Percentiles rank a stretch among this genome's conserved stretches.
Evolutionary conservation across 2,888 invertebrate species (phyloP).

Genomic region (Trichogramma dendrolimi): DNA sequence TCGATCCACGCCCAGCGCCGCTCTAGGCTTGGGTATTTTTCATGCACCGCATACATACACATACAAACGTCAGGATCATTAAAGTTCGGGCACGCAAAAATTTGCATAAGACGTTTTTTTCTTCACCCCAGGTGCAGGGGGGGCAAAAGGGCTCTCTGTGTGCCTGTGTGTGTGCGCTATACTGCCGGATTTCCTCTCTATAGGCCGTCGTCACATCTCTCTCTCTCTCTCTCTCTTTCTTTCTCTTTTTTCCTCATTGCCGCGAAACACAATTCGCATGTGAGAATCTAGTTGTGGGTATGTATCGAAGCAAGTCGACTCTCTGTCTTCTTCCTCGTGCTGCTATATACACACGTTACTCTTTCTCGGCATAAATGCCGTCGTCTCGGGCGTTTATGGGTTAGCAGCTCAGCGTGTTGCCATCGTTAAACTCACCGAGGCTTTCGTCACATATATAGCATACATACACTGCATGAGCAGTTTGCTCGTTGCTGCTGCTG

Average conservation of each 20-base stretch:
- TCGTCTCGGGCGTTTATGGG: slow-evolving; percentile 39
- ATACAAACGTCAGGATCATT: no score
- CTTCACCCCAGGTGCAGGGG: slow-evolving; percentile 46
- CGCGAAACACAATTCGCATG: no score
- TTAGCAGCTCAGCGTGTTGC: slow-evolving; percentile 47
- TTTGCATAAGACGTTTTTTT: slow-evolving; percentile 44
- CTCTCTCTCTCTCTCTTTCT: slow-evolving; percentile 18
- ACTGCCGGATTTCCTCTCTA: slow-evolving; percentile 38
- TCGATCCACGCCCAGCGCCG: no score
- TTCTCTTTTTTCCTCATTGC: slow-evolving; percentile 18
- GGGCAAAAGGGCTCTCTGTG: slow-evolving; percentile 15
- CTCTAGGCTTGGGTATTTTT: no score
- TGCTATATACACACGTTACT: background rate
- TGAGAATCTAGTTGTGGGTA: no score
- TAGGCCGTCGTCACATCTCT: slow-evolving; percentile 1
- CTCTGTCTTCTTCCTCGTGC: slow-evolving; percentile 9
- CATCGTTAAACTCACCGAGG: slow-evolving; percentile 37
- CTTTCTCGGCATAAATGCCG: no score
- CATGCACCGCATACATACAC: no score
- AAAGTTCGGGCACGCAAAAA: slow-evolving; percentile 28
- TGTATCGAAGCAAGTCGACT: background rate
- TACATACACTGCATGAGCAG: no score
- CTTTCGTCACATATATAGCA: no score
- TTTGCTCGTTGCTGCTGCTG: slow-evolving; percentile 33
- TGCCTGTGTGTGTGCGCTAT: slow-evolving; percentile 46